Conservation (phyloP, 2,888 invertebrate genomes). For the Tipula confusa region DNA sequence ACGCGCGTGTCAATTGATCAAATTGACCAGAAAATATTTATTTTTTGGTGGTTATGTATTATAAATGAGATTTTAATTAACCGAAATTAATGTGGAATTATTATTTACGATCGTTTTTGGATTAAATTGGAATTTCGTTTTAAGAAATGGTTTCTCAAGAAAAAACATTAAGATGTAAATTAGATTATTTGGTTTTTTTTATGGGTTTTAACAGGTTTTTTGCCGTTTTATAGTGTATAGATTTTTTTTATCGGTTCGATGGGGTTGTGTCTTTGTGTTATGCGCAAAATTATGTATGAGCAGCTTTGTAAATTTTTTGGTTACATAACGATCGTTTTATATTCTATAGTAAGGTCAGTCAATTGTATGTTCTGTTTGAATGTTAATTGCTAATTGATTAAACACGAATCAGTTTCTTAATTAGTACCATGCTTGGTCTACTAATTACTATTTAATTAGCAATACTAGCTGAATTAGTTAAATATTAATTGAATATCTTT, state of each 20-base stretch:
- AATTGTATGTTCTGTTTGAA: background rate
- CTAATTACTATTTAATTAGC: background rate
- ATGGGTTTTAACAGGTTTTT: background rate
- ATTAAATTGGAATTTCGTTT: background rate
- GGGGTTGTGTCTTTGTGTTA: background rate
- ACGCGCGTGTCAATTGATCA: conserved; percentile 20
- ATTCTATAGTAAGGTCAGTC: background rate
- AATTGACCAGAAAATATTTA: background rate
- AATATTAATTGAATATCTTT: no score
- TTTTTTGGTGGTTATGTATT: background rate
- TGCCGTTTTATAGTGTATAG: background rate
- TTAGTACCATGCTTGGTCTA: background rate
- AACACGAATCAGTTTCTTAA: background rate
- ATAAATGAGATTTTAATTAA: conserved; percentile 25
- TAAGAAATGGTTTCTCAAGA: background rate
- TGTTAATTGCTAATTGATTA: background rate
- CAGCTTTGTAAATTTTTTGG: background rate
- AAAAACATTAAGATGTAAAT: conserved; percentile 16
- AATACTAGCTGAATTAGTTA: no score
- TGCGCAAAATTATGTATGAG: background rate
- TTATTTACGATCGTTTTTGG: conserved; percentile 16
- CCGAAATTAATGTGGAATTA: background rate
- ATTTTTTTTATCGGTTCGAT: background rate
- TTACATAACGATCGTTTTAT: background rate
- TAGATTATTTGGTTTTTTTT: background rate